Percentiles rank a stretch among this genome's conserved stretches.
phyloP scores from a whole-genome alignment of 2,888 invertebrate genomes.

The Physocephala rufipes region DNA sequence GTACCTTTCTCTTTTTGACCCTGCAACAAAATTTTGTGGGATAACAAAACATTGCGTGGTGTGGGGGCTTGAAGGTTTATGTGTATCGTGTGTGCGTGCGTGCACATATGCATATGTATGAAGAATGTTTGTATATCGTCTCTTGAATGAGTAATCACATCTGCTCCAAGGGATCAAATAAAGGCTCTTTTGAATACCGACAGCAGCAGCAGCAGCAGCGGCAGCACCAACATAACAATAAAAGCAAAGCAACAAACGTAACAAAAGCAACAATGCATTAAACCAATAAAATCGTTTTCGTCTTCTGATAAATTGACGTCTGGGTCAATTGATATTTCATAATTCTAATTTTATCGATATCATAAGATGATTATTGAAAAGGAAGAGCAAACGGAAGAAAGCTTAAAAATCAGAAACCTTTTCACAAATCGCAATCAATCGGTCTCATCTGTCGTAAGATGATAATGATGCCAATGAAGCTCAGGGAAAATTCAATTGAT shows the following conservation, averaged over 20 bases:
- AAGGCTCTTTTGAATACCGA: slow-evolving; percentile 8
- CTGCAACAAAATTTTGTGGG: too few species aligned
- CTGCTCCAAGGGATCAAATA: slow-evolving; percentile 30
- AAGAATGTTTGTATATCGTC: background rate
- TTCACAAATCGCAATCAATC: background rate
- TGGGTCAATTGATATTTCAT: slow-evolving; percentile 35
- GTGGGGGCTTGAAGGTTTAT: too few species aligned
- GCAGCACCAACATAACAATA: background rate
- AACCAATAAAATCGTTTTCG: too few species aligned
- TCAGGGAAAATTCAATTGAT: background rate
- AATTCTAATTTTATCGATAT: slow-evolving; percentile 30
- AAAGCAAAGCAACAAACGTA: background rate
- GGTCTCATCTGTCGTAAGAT: background rate
- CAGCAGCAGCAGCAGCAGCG: background rate
- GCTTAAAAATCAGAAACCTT: too few species aligned
- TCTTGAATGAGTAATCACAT: slow-evolving; percentile 26
- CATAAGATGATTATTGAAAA: slow-evolving; percentile 22
- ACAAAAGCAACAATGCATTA: background rate
- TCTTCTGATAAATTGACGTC: slow-evolving; percentile 32
- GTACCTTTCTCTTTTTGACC: too few species aligned
- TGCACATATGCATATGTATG: background rate
- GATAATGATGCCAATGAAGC: slow-evolving; percentile 25
- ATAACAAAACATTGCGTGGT: too few species aligned
- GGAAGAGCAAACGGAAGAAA: background rate
- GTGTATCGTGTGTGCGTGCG: background rate